Conservation (phyloP, 2,888 invertebrate genomes). For the Drosophila prostipennis region DNA sequence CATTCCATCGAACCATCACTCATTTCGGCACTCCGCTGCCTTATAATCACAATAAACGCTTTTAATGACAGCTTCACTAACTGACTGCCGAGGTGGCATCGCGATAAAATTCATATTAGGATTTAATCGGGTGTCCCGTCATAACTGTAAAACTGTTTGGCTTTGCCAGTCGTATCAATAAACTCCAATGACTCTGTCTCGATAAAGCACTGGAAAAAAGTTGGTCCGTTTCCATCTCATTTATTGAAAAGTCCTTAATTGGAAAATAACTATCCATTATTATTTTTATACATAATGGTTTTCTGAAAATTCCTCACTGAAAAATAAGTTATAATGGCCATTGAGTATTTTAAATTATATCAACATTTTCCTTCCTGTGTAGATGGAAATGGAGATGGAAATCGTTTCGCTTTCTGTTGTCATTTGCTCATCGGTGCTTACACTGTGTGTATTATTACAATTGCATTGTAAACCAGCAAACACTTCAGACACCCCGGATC, state of each 20-base stretch:
- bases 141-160: constrained; percentile 54
- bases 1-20: constrained; percentile 49
- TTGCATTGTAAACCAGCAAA: constrained; percentile 41
- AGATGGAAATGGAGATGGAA: constrained; percentile 29
- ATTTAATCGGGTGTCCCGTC: constrained; percentile 72
- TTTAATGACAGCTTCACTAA: constrained; percentile 63
- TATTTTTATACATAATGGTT: not conserved
- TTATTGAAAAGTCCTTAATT: not conserved
- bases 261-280: not conserved
- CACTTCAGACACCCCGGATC: constrained; percentile 17
- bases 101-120: constrained; percentile 72
- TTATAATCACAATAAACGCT: constrained; percentile 69
- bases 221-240: not conserved
- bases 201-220: constrained; percentile 17
- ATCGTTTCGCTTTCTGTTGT: constrained; percentile 31
- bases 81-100: constrained; percentile 36
- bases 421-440: constrained; percentile 27
- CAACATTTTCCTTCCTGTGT: not conserved
- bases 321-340: too few relatives aligned
- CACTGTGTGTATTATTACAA: constrained; percentile 42
- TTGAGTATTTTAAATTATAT: too few relatives aligned
- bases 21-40: constrained; percentile 41
- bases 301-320: not conserved
- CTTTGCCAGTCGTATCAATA: constrained; percentile 58
- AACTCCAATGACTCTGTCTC: constrained; percentile 52